Evolutionary conservation across 2,888 invertebrate genomes (phyloP).

Genomic region (Laspeyria flexula): DNA sequence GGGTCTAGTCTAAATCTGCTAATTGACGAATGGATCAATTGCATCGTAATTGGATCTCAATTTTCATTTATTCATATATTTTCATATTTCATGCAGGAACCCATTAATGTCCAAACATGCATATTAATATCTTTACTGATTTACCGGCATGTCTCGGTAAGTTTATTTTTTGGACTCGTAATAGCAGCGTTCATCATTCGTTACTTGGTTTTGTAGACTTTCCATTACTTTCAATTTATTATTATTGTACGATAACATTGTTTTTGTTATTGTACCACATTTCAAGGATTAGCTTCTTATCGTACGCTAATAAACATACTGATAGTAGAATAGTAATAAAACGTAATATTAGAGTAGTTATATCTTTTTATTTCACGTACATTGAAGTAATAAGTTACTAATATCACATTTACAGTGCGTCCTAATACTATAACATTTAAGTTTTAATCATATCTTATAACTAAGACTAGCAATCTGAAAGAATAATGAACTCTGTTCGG

Average conservation of each 20-base stretch:
- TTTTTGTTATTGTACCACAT: constrained; percentile 1
- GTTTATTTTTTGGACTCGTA: no score
- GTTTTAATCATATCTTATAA: constrained; percentile 64
- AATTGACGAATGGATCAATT: no score
- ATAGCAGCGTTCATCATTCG: not conserved
- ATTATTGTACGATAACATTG: constrained; percentile 11
- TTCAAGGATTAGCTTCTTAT: constrained; percentile 11
- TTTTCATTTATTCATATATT: no score
- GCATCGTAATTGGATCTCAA: no score
- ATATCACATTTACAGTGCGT: constrained; percentile 82
- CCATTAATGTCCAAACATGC: no score
- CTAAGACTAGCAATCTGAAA: constrained; percentile 80
- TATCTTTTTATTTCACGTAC: constrained; percentile 65
- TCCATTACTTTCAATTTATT: constrained; percentile 3
- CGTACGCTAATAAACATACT: constrained; percentile 7
- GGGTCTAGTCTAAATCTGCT: no score
- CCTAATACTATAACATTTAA: constrained; percentile 57
- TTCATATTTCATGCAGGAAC: no score
- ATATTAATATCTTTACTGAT: no score
- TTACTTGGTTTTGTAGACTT: no score
- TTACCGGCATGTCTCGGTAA: no score
- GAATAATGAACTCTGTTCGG: constrained; percentile 70
- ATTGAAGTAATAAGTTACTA: constrained; percentile 74
- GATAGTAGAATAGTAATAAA: constrained; percentile 7
- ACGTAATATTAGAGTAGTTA: constrained; percentile 37